Percentiles rank a stretch among this genome's conserved stretches.
phyloP scores from a whole-genome alignment of 2,888 invertebrate species.

The Scaeva pyrastri region DNA sequence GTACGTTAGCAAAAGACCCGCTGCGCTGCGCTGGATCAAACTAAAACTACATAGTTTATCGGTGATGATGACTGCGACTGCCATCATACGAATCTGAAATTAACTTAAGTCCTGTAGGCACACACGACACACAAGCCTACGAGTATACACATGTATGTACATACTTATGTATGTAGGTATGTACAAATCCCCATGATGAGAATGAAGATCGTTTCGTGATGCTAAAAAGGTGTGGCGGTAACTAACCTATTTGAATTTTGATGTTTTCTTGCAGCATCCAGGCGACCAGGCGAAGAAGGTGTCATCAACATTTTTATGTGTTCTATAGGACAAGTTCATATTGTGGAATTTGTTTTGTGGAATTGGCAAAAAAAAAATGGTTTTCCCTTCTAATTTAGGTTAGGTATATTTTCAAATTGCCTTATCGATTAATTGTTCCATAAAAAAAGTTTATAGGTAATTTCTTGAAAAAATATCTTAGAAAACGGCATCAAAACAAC shows the following conservation, averaged over 20 bases:
- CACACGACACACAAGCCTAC: not conserved
- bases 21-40: slow-evolving; percentile 30
- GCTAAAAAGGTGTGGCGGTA: slow-evolving; percentile 51
- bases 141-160: no score
- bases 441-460: no score
- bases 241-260: slow-evolving; percentile 58
- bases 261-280: slow-evolving; percentile 29
- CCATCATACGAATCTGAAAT: not conserved
- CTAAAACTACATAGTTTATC: slow-evolving; percentile 60
- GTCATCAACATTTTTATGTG: slow-evolving; percentile 40
- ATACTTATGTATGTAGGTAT: no score
- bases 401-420: no score
- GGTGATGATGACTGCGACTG: not conserved
- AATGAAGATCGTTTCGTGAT: slow-evolving; percentile 11
- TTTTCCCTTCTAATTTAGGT: no score
- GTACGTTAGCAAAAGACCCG: not conserved
- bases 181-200: not conserved
- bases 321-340: not conserved
- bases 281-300: no score
- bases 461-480: no score
- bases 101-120: not conserved
- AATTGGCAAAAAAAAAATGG: no score
- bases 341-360: not conserved
- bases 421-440: no score
- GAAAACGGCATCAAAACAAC: no score